Conservation (phyloP, 2,113 vertebrate genomes). For the Geococcyx californianus region DNA sequence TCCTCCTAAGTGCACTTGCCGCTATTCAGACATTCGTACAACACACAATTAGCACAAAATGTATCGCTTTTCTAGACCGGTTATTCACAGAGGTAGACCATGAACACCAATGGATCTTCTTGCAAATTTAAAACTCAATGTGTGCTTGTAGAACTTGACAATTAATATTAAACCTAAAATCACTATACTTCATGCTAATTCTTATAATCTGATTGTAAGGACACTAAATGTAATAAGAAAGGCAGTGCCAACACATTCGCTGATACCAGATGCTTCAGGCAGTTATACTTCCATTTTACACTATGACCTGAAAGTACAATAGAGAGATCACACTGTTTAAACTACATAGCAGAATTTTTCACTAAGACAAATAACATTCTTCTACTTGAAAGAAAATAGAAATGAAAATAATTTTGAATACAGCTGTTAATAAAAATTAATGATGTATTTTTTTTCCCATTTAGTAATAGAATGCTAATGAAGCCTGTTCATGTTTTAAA, state of each 20-base stretch:
- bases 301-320: not conserved
- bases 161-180: not conserved
- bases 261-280: not conserved
- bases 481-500: conserved; percentile 4
- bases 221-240: not conserved
- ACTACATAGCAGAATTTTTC: not conserved
- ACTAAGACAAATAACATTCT: not conserved
- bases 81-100: not conserved
- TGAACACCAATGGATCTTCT: not conserved
- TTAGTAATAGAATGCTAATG: not conserved
- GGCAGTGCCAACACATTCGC: not conserved
- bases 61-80: not conserved
- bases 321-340: not conserved
- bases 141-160: not conserved
- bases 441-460: not conserved
- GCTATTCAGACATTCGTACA: not conserved
- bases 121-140: not conserved
- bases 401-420: not conserved
- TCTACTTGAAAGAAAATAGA: not conserved
- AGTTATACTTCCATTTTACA: not conserved
- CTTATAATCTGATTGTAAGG: conserved; percentile 16
- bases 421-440: not conserved
- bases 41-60: not conserved
- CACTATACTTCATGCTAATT: not conserved
- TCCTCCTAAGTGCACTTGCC: not conserved